These are phyloP conservation scores for Mus caroli DNA, from an alignment of 2,797 vertebrate genomes.

Conservation along the genomic window DNA sequence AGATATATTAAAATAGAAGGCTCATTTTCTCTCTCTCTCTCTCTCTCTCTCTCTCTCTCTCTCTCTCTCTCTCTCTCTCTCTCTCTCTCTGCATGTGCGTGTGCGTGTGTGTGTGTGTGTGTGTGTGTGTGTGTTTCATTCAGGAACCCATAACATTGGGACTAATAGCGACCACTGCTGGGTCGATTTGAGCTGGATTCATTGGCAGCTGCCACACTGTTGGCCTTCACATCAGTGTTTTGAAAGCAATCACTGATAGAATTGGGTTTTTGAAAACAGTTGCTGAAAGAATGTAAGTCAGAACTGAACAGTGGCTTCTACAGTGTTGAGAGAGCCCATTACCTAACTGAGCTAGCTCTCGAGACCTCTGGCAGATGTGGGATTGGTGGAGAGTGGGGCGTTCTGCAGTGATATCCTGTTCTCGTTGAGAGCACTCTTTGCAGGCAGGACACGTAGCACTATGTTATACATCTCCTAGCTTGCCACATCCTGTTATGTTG, in stretches of 20 bases:
- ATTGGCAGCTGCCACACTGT: not conserved
- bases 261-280: constrained; percentile 42
- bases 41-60: too few species aligned
- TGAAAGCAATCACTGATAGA: constrained; percentile 40
- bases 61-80: too few species aligned
- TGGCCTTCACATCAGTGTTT: not conserved
- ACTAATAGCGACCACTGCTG: not conserved
- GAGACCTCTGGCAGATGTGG: not conserved
- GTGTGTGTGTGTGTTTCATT: not conserved
- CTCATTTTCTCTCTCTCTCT: too few species aligned
- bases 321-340: constrained; percentile 58
- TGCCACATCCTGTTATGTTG: constrained; percentile 75
- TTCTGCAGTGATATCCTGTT: constrained; percentile 22
- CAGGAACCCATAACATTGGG: not conserved
- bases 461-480: constrained; percentile 69
- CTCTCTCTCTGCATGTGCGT: too few species aligned
- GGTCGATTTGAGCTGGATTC: not conserved
- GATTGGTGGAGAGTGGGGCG: not conserved
- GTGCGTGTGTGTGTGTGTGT: too few species aligned
- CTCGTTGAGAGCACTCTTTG: constrained; percentile 48
- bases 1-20: not conserved
- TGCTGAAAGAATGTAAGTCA: constrained; percentile 34
- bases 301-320: constrained; percentile 27
- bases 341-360: not conserved
- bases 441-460: constrained; percentile 37